Percentiles rank a stretch among this genome's conserved stretches.
phyloP scores from a whole-genome alignment of 2,888 invertebrate genomes.

The Drosophila peninsularis region DNA sequence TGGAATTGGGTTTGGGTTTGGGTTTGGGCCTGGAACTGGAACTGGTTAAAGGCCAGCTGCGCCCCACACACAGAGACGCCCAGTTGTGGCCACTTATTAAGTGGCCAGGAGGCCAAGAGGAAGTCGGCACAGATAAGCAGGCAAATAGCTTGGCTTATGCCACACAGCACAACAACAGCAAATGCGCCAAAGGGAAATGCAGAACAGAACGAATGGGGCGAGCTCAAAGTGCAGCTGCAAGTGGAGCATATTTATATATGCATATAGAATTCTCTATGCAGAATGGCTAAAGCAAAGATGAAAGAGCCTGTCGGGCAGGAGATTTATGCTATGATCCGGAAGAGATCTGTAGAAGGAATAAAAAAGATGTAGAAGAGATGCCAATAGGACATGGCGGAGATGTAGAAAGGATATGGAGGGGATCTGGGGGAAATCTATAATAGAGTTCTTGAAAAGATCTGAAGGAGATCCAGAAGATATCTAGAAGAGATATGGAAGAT shows the following conservation, averaged over 20 bases:
- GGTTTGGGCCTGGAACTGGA: conserved; percentile 3
- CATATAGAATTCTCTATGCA: conserved; percentile 1
- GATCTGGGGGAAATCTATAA: neutral
- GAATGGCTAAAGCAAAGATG: neutral
- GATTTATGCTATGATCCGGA: no score
- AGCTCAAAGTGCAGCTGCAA: conserved; percentile 19
- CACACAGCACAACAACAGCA: conserved; percentile 15
- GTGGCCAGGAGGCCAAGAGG: conserved; percentile 52
- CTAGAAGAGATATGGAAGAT: no score
- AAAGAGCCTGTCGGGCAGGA: no score
- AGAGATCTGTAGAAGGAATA: no score
- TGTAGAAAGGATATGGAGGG: neutral
- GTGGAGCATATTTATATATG: conserved; percentile 2
- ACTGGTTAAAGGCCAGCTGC: conserved; percentile 54
- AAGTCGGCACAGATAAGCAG: conserved; percentile 70
- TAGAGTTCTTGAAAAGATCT: neutral
- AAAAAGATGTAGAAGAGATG: neutral
- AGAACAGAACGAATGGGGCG: conserved; percentile 1
- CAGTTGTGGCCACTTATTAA: conserved; percentile 52
- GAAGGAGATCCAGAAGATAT: neutral
- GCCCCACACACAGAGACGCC: conserved; percentile 33
- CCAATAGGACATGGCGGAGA: neutral
- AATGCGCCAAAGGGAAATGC: conserved; percentile 16
- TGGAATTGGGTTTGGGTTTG: conserved; percentile 11
- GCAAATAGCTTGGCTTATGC: conserved; percentile 52